phyloP scores from a whole-genome alignment of 2,113 vertebrate species.

The Callionymus lyra region DNA sequence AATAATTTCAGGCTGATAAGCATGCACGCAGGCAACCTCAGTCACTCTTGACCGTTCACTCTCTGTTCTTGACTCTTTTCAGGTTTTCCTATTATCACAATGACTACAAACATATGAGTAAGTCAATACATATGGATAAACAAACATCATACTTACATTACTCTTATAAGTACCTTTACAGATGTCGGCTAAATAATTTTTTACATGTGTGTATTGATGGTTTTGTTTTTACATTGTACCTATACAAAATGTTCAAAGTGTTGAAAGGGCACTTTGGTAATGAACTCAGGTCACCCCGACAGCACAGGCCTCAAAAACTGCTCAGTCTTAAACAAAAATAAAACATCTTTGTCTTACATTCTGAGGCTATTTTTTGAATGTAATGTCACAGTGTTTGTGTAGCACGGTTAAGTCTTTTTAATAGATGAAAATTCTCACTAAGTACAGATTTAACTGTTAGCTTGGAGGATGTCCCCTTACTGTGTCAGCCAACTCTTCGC shows the following conservation, averaged over 20 bases:
- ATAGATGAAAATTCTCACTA: no score
- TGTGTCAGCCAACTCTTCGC: no score
- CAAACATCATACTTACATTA: background rate
- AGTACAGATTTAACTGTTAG: no score
- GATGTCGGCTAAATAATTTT: background rate
- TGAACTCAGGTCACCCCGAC: slow-evolving; percentile 62
- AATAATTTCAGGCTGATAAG: slow-evolving; percentile 50
- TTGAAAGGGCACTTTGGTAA: slow-evolving; percentile 9
- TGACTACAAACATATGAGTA: no score
- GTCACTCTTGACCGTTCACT: slow-evolving; percentile 8
- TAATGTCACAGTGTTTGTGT: no score
- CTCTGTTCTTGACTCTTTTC: slow-evolving; percentile 5
- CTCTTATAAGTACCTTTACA: no score
- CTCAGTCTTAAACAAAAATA: no score
- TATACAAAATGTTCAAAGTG: slow-evolving; percentile 8
- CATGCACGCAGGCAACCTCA: slow-evolving; percentile 64
- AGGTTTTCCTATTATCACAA: slow-evolving; percentile 11
- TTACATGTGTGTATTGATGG: background rate
- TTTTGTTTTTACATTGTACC: slow-evolving; percentile 2
- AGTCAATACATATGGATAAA: slow-evolving; percentile 10
- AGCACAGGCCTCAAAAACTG: background rate
- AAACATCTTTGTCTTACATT: no score
- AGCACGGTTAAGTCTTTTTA: no score
- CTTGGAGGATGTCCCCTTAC: no score
- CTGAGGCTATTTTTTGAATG: no score